These are phyloP conservation scores for Campopleginae sp. DNA, from an alignment of 2,888 invertebrate species.

Conservation along the genomic window DNA sequence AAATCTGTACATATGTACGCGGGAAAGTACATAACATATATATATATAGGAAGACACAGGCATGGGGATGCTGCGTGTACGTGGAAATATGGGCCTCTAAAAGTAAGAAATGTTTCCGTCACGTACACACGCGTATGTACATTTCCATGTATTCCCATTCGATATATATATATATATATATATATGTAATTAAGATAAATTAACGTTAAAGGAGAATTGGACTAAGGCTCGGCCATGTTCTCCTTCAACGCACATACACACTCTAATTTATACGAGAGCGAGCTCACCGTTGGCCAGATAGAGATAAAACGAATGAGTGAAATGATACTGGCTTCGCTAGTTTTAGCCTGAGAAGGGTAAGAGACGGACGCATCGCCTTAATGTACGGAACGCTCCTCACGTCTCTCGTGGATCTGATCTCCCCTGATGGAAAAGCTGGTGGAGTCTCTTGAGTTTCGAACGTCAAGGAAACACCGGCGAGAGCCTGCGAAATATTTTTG, in stretches of 20 bases:
- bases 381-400: constrained; percentile 46
- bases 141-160: constrained; percentile 6
- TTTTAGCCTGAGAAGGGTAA: constrained; percentile 50
- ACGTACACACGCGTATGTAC: constrained; percentile 42
- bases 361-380: constrained; percentile 54
- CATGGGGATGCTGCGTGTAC: not conserved
- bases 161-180: constrained; percentile 8
- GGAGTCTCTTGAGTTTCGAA: not conserved
- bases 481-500: not conserved
- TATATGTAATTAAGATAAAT: constrained; percentile 83
- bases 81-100: constrained; percentile 19
- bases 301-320: constrained; percentile 57
- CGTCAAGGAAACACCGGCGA: not conserved
- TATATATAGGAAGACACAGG: not conserved
- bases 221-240: constrained; percentile 77
- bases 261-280: constrained; percentile 15
- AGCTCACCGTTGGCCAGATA: constrained; percentile 26
- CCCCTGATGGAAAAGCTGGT: constrained; percentile 44
- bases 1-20: not conserved
- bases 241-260: constrained; percentile 62
- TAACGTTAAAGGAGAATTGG: constrained; percentile 82
- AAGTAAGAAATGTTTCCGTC: constrained; percentile 57
- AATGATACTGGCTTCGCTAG: constrained; percentile 24
- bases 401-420: constrained; percentile 48
- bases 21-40: not conserved